These are phyloP conservation scores for Microtus oregoni DNA, from an alignment of 2,113 vertebrate species.

Conservation along the genomic window DNA sequence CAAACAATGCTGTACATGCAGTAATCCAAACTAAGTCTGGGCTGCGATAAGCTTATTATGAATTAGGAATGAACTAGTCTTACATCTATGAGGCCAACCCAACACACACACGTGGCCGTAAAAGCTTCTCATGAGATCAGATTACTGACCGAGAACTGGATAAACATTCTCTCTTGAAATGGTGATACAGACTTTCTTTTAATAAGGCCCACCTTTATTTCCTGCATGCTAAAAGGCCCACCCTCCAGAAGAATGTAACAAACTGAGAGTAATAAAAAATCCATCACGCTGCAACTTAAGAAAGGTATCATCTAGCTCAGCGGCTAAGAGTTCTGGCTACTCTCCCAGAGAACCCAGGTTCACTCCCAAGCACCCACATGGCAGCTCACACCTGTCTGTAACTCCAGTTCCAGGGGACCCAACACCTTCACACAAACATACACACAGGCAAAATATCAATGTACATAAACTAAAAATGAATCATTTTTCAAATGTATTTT, in stretches of 20 bases:
- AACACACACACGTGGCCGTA: neutral
- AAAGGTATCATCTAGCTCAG: neutral
- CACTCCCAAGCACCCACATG: neutral
- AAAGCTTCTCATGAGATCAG: constrained; percentile 1
- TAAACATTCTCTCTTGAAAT: constrained; percentile 30
- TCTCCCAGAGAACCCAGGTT: neutral
- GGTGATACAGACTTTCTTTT: neutral
- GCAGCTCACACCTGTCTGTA: neutral
- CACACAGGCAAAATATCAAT: neutral
- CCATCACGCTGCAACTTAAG: neutral
- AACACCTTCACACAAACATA: neutral
- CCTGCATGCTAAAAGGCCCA: constrained; percentile 37
- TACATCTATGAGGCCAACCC: neutral
- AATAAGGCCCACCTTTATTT: constrained; percentile 34
- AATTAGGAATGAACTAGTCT: constrained; percentile 45
- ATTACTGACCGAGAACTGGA: neutral
- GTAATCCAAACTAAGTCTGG: constrained; percentile 3
- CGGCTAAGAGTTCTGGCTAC: neutral
- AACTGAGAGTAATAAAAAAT: constrained; percentile 23
- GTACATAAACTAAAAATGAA: neutral
- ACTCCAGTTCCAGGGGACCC: neutral
- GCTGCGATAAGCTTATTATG: neutral
- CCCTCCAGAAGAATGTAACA: constrained; percentile 46
- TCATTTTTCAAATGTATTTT: neutral
- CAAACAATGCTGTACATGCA: neutral